These are phyloP conservation scores for Indicator indicator DNA, from an alignment of 2,113 vertebrate genomes.

Conservation along the genomic window DNA sequence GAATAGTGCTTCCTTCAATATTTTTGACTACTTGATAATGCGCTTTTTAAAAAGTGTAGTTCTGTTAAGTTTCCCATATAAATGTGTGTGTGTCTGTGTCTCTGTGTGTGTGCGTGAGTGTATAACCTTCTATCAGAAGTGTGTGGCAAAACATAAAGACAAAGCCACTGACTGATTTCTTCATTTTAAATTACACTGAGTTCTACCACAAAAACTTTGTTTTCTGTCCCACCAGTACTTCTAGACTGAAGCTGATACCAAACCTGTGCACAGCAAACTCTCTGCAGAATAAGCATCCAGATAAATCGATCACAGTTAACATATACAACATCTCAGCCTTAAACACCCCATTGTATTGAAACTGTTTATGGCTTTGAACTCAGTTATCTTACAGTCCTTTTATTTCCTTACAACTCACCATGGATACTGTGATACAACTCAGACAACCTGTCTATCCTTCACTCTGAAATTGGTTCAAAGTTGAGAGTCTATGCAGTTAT, in stretches of 20 bases:
- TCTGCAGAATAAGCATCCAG: not conserved
- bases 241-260: not conserved
- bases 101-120: accelerated
- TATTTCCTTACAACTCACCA: slow-evolving; percentile 46
- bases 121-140: not conserved
- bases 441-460: not conserved
- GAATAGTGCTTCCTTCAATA: not conserved
- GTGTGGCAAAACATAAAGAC: not conserved
- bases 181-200: not conserved
- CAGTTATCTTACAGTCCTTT: not conserved
- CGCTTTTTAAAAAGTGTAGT: not conserved
- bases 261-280: not conserved
- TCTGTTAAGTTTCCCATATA: not conserved
- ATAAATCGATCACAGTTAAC: not conserved
- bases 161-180: not conserved
- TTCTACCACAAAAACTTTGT: not conserved
- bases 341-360: not conserved
- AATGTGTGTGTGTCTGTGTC: accelerated
- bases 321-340: not conserved
- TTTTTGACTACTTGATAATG: not conserved
- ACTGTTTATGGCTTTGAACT: slow-evolving; percentile 29
- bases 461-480: slow-evolving; percentile 33
- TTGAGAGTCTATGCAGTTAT: not conserved
- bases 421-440: not conserved
- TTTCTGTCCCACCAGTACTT: not conserved